phyloP scores from a whole-genome alignment of 2,797 vertebrate species.

The Galagoides demidoff region DNA sequence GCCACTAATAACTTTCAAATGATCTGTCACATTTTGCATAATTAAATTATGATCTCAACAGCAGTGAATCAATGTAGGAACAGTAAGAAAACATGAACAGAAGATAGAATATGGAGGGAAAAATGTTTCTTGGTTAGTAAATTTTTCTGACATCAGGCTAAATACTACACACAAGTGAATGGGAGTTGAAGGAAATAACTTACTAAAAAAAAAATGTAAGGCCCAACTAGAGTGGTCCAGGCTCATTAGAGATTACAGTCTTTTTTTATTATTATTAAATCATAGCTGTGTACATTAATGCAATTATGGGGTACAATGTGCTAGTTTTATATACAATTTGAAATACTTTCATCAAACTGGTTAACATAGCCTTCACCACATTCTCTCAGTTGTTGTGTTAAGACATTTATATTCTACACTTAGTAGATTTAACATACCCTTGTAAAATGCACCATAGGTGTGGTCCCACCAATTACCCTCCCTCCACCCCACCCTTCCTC shows the following conservation, averaged over 20 bases:
- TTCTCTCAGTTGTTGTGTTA: no score
- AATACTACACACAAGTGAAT: background rate
- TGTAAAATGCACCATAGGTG: no score
- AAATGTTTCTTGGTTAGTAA: background rate
- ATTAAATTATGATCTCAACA: slow-evolving; percentile 64
- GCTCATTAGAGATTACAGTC: background rate
- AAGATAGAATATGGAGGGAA: background rate
- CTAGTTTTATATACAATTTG: no score
- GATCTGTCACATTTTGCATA: slow-evolving; percentile 69
- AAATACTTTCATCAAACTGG: no score
- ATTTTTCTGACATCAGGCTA: background rate
- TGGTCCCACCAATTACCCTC: no score
- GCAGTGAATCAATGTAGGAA: slow-evolving; percentile 48
- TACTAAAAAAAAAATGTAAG: background rate
- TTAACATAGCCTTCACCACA: no score
- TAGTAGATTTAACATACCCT: no score
- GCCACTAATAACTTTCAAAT: slow-evolving; percentile 76
- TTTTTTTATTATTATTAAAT: no score
- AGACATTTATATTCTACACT: no score
- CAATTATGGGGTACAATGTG: no score
- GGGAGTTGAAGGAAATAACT: background rate
- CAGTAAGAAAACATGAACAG: slow-evolving; percentile 6
- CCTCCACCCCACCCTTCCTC: no score
- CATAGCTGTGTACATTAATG: no score
- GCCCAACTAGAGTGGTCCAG: background rate